A percentile compares a stretch with the other conserved stretches of the same genome.
phyloP scores from a whole-genome alignment of 2,797 vertebrate genomes.

The Cynopterus sphinx region DNA sequence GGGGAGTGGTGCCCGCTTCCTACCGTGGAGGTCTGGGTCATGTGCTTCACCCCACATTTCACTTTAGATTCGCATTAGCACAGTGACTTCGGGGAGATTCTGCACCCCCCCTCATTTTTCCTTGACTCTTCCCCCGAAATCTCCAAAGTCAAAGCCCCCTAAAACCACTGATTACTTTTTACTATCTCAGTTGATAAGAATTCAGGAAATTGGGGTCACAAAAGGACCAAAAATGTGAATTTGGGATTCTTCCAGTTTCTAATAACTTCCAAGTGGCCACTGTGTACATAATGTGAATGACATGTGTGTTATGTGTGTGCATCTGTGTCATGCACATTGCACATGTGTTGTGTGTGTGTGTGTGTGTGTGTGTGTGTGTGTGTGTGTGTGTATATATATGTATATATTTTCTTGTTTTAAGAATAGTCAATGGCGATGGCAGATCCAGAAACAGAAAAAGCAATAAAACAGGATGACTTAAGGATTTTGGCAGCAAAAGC shows the following conservation, averaged over 20 bases:
- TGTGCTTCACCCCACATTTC: rapidly evolving
- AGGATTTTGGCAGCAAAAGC: not conserved
- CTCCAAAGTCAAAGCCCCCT: not conserved
- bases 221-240: not conserved
- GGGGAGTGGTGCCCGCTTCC: not conserved
- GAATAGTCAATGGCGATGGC: not conserved
- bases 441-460: not conserved
- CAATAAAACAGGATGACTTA: not conserved
- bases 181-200: not conserved
- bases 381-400: no score
- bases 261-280: not conserved
- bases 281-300: rapidly evolving
- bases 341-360: not conserved
- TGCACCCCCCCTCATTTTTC: not conserved
- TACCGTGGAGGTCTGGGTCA: rapidly evolving
- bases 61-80: not conserved
- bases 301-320: not conserved
- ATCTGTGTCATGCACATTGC: no score
- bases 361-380: not conserved
- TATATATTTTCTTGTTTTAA: not conserved
- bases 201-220: conserved; percentile 6
- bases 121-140: not conserved
- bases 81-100: no score
- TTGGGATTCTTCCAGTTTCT: not conserved
- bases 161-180: not conserved